Evolutionary conservation across 1,140 invertebrate genomes (phyloP).

Genomic region (Notospermus geniculatus): DNA sequence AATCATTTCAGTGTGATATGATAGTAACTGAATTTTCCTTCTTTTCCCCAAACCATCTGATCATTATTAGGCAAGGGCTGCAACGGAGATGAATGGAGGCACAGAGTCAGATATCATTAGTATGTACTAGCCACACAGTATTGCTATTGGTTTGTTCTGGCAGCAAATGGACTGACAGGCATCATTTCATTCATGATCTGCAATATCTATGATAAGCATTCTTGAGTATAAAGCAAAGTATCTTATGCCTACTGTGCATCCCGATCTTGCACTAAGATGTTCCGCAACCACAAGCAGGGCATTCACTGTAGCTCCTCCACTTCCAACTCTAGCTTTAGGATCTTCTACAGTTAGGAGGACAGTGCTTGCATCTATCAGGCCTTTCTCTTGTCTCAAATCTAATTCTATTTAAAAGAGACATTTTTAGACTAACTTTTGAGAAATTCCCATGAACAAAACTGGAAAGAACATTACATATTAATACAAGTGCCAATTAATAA

Average conservation of each 20-base stretch:
- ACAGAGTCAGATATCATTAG: no score
- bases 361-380: constrained; percentile 45
- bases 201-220: no score
- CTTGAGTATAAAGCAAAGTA: no score
- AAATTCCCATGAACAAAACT: neutral
- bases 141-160: no score
- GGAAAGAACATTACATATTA: neutral
- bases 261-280: constrained; percentile 54
- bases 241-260: constrained; percentile 50
- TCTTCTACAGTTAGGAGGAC: constrained; percentile 56
- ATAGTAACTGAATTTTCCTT: no score
- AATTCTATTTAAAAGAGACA: constrained; percentile 43
- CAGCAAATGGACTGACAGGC: no score
- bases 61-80: no score
- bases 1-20: neutral
- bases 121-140: no score
- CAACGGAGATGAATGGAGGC: no score
- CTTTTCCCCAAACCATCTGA: no score
- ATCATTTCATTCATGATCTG: no score
- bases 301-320: constrained; percentile 61
- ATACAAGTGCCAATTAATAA: neutral
- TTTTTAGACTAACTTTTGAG: neutral
- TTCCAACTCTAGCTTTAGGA: constrained; percentile 56
- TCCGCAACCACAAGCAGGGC: constrained; percentile 59
- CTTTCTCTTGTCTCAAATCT: constrained; percentile 47